These are phyloP conservation scores for Acleris cristana DNA, from an alignment of 2,888 invertebrate genomes.

Conservation along the genomic window DNA sequence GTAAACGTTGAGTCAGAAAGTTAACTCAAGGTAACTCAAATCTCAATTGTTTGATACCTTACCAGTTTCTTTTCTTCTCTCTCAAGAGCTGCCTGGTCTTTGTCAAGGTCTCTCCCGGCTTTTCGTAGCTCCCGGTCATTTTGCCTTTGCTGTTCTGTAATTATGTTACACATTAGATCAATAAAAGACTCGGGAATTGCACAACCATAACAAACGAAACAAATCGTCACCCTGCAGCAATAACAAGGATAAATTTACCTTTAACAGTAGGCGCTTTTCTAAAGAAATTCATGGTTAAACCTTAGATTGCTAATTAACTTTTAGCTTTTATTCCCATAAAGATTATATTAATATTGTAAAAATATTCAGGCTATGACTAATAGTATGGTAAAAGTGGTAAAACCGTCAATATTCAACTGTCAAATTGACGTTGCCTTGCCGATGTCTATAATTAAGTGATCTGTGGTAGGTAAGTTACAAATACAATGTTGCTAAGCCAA, in stretches of 20 bases:
- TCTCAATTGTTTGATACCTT: background rate
- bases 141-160: conserved; percentile 91
- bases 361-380: conserved; percentile 1
- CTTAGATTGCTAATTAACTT: background rate
- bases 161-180: background rate
- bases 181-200: background rate
- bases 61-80: conserved; percentile 95
- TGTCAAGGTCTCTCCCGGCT: conserved; percentile 92
- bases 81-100: conserved; percentile 92
- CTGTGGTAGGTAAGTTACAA: background rate
- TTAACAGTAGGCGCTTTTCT: conserved; percentile 86
- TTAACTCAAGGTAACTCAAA: background rate
- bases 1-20: background rate
- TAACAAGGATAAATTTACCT: conserved; percentile 63
- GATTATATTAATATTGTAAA: no score
- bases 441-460: no score
- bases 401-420: background rate
- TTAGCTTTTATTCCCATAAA: background rate
- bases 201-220: conserved; percentile 3
- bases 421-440: background rate
- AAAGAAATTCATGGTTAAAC: conserved; percentile 79
- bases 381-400: background rate
- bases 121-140: conserved; percentile 92
- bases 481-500: background rate
- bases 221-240: background rate